Percentiles rank a stretch among this genome's conserved stretches.
Evolutionary conservation across 1,140 invertebrate genomes (phyloP).

Genomic region (Gryon sp.): DNA sequence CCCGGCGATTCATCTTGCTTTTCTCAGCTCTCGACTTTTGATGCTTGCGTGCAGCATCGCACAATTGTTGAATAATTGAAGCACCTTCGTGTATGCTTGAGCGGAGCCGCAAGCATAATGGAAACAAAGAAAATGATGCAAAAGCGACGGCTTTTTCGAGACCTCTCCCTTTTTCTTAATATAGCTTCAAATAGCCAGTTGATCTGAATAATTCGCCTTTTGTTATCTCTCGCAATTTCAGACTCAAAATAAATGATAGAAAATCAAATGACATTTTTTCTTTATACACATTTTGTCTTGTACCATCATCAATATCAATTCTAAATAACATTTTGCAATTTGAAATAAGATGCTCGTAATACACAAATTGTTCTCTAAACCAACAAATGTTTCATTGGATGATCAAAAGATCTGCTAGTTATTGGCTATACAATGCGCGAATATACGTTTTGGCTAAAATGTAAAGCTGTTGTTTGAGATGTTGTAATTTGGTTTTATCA

Average conservation of each 20-base stretch:
- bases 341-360: too few species aligned
- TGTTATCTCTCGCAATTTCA: not conserved
- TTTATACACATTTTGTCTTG: too few species aligned
- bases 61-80: slow-evolving; percentile 31
- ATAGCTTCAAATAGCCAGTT: slow-evolving; percentile 8
- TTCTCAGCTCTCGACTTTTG: slow-evolving; percentile 1
- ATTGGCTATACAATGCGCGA: slow-evolving; percentile 14
- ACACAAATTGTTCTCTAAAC: too few species aligned
- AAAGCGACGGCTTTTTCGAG: not conserved
- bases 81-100: slow-evolving; percentile 22
- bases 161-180: slow-evolving; percentile 18
- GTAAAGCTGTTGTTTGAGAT: slow-evolving; percentile 38
- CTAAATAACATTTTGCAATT: too few species aligned
- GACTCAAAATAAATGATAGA: not conserved
- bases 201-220: slow-evolving; percentile 29
- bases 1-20: slow-evolving; percentile 6
- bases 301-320: too few species aligned
- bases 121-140: slow-evolving; percentile 33
- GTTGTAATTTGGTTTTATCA: slow-evolving; percentile 47
- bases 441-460: slow-evolving; percentile 44
- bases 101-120: slow-evolving; percentile 8
- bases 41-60: slow-evolving; percentile 15
- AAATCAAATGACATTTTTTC: not conserved
- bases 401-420: too few species aligned
- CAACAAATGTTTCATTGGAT: too few species aligned